Conservation (phyloP, 2,113 vertebrate genomes). For the Datnioides undecimradiatus region DNA sequence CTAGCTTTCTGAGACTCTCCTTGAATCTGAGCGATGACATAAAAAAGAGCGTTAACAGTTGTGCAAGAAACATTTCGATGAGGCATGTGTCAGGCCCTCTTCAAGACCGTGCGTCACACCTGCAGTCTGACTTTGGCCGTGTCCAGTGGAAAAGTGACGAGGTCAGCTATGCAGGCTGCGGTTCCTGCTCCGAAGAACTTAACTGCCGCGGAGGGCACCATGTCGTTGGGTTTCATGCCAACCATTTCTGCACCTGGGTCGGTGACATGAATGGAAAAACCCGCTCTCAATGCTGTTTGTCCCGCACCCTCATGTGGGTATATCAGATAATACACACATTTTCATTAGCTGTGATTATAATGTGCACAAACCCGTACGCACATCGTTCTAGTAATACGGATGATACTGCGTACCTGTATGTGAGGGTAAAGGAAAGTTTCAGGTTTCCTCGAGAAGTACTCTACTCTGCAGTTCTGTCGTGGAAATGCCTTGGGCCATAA, state of each 20-base stretch:
- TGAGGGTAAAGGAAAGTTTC: constrained; percentile 14
- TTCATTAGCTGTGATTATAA: neutral
- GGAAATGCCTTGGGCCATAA: constrained; percentile 64
- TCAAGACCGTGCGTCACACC: constrained; percentile 74
- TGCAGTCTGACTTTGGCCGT: constrained; percentile 93
- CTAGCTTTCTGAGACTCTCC: constrained; percentile 80
- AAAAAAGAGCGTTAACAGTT: neutral
- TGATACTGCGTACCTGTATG: constrained; percentile 39
- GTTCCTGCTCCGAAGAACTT: constrained; percentile 91
- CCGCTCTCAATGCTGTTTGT: constrained; percentile 14
- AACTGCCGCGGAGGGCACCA: constrained; percentile 85
- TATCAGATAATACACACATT: neutral
- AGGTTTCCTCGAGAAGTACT: constrained; percentile 65
- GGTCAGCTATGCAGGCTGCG: constrained; percentile 91
- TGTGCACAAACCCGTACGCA: neutral
- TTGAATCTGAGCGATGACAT: constrained; percentile 84
- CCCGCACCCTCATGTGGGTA: neutral
- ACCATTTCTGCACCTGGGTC: constrained; percentile 81
- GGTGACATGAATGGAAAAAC: constrained; percentile 33
- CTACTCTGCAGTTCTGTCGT: constrained; percentile 40
- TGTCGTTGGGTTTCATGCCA: constrained; percentile 87
- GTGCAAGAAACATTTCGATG: neutral
- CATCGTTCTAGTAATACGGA: neutral
- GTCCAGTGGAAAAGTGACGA: constrained; percentile 92
- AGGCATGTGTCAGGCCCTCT: neutral